Base-by-base conservation (phyloP, 2,888 invertebrate species). In the Ophion costatus region DNA sequence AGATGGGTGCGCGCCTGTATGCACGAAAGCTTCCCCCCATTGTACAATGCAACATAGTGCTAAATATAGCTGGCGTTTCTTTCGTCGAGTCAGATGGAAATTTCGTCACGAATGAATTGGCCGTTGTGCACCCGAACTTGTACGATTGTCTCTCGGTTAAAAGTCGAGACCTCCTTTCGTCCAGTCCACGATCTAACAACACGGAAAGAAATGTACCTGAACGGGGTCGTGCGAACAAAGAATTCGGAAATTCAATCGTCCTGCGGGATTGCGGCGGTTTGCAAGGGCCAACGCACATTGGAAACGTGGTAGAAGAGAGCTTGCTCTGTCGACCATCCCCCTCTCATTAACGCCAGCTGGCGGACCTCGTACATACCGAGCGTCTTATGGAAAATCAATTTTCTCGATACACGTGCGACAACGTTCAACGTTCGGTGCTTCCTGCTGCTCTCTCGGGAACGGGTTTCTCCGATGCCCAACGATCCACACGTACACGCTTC, bases 331-430 rank as follows among this genome's bases (percentile, higher is more conserved):
- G 33, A 71, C 64, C 38, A n/a, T 57, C 61, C 10, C 63, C 64
- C 42, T 57, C 51, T 80, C 83, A 71, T 80, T 83, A 66, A 17
- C 33, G 22, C 75, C 83, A 83, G 80, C 80, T 80, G 83, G 59
- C 64, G 71, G 29, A 74, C 22, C 64, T 71, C 70, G 64, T 57
- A 64, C 64, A 64, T 33, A 56, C 64, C 45, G 70, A 29, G 64
- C 70, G 56, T 66, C 45, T 45, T 80, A 80, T 76, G 64, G 80
- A 63, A 83, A 80, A 75, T 83, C 79, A 80, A 80, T 83, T 80
- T n/a, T 45, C 22, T 10, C 24, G 75, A 69, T 69, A 22, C 29
- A 75, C 61, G n/a, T 74, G 45, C n/a, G 22, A 20, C 57, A 33
- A 38, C 14, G 3, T 24, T 22, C 20, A 7, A n/a, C 20, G 57